Evolutionary conservation across 2,888 invertebrate species (phyloP), one percentile per base, ranked within the genome.

Genomic region (Margaritifera margaritifera): DNA sequence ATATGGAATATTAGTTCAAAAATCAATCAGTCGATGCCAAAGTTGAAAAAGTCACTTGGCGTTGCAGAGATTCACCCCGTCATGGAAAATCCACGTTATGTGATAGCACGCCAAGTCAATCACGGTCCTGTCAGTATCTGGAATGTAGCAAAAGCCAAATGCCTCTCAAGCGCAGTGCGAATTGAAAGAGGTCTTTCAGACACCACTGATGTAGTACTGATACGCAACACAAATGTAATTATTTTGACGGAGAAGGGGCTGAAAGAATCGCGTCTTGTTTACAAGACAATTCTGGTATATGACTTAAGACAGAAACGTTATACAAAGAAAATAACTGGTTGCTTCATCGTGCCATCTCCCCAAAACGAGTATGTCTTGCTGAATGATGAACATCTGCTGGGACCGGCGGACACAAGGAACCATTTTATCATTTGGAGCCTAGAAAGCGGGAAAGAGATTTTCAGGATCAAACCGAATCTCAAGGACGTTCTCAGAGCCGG

Each of bases 391-490:
- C 80, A 77, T 18, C 74, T 89, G 57, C 77, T 89, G 57, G 88
- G 88, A 1, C 83, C 86, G 11, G 84, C 87, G 0, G 87, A 88
- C 55, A 87, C 83, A 61, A 74, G 88, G 42, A 81, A 76, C 31
- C 88, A 89, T 69, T 86, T 89, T 58, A 83, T 88, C 19, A 77
- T 88, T 42, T 89, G 88, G 88, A 88, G 79, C 61, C 70, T 88
- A 6, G 66, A 66, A 18, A 85, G 83, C 6, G 88, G 89, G 5
- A 84, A 83, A 54, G 84, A 85, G 11, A 70, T 81, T 42, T 77
- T 79, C 64, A 71, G 87, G 31, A 88, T 89, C 50, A 83, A 84
- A 64, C 80, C 86, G 24, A 82, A 79, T 57, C 84, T 86, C 71
- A 81, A 79, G 60, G 82, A 82, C 6, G 51, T 81, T 53, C 82